Evolutionary conservation across 2,797 vertebrate species (phyloP), one percentile per base, ranked within the genome.

Genomic region (Sebastes wilsoni): DNA sequence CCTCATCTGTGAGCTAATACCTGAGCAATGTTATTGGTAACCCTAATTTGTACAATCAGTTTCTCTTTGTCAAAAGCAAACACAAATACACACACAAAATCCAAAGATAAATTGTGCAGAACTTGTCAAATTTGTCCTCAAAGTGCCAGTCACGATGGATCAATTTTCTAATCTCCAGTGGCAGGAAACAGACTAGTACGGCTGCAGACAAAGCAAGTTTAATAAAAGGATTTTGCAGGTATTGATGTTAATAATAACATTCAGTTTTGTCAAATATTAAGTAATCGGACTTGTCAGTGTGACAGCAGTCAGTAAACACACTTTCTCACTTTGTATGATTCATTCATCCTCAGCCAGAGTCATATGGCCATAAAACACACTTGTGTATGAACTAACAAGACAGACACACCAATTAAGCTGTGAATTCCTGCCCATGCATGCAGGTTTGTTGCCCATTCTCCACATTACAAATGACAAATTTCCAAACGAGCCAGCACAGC

Each of bases 71-170:
- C 32, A 60, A 25, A 59, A 22, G 6, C 30, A 62, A 36, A 75
- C 58, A 75, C 34, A 81, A 20, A 65, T 12, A 62, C 49, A 62
- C 55, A 72, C 74, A 28, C 20, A 42, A 54, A 64, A 66, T 66
- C 65, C 32, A 66, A 66, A 70, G 72, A 88, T 62, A 46, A 81
- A 75, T 96, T 87, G 87, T 92, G 94, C 80, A 96, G 88, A 62
- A 96, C 76, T 95, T 77, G 65, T 97, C 96, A 90, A 95, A 87
- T 66, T 96, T 96, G 92, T 97, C 96, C 56, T 96, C 92, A 90
- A 96, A 97, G 83, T 96, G 95, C 96, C 97, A 97, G 86, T 96
- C 94, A 88, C 95, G 94, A 58, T 96, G 95, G 80, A 96, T 92
- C 82, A 13, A 58, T 80, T 96, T 96, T 92, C 95, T 96, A 83